Base-by-base conservation (phyloP, 2,888 invertebrate species). In the Pasiphila rectangulata region DNA sequence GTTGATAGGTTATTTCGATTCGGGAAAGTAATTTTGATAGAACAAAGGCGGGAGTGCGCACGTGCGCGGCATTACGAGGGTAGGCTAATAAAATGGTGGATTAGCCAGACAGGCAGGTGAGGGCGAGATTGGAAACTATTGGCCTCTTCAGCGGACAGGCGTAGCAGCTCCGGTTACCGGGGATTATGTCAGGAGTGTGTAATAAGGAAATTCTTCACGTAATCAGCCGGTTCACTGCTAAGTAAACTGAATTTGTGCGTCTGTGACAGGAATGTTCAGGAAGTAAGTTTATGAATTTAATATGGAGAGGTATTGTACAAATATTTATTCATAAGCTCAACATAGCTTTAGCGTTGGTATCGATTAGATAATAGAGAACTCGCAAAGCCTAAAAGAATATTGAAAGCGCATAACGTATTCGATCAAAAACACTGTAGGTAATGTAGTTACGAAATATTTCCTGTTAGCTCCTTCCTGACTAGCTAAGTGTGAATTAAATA, bases 91-190 rank as follows among this genome's bases (percentile, higher is more conserved):
- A 84, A 87, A 88, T 74, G 79, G 72, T 62, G 79, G 84, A 86
- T 87, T 85, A 86, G 68, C 72, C 60, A 61, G 70, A 69, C 67
- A 70, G 73, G 76, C 85, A 86, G 86, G 86, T 85, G 83, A 84
- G 86, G 82, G 83, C 60, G 71, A 80, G 79, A 83, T 84, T 83
- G 83, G 69, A 83, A 83, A 83, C 81, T 84, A 83, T 85, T 84
- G 79, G 79, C 82, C 83, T 76, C 83, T 84, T 73, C 72, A 62
- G 61, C 61, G 78, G 73, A 69, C 65, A 63, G 62, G 66, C 70
- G 69, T 70, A 65, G 68, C 67, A 63, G 67, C 67, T 75, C 66
- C 58, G 61, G 72, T 75, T 75, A 68, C 72, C 45, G 40, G 48
- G 74, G 78, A 79, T 81, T 79, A 61, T 69, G 69, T 74, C 74